Evolutionary conservation across 2,113 vertebrate genomes (phyloP).

Genomic region (Chrysochloris asiatica): DNA sequence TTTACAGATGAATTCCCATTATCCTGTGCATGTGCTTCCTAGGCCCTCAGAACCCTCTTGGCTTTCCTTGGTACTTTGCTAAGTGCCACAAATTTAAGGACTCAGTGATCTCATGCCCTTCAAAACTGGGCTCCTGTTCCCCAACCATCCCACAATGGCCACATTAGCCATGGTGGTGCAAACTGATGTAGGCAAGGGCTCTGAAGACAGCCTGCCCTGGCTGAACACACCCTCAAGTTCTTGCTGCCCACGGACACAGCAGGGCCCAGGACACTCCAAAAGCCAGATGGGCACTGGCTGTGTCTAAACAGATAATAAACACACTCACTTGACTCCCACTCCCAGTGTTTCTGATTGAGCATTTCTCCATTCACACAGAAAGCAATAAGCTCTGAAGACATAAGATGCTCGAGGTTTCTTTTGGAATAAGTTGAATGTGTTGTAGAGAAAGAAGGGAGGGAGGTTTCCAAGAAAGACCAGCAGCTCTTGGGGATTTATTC

Average conservation of each 20-base stretch:
- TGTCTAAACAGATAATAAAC: conserved; percentile 5
- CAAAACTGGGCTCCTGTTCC: background rate
- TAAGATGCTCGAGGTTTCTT: background rate
- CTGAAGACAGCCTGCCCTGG: conserved; percentile 66
- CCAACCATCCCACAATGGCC: background rate
- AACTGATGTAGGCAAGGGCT: conserved; percentile 50
- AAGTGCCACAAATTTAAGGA: conserved; percentile 62
- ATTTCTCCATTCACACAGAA: background rate
- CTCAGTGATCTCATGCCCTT: background rate
- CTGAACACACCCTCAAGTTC: background rate
- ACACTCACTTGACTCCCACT: background rate
- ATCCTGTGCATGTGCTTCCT: background rate
- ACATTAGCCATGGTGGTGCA: conserved; percentile 49
- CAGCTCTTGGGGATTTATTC: background rate
- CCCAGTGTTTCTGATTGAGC: background rate
- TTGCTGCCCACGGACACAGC: background rate
- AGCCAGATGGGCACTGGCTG: background rate
- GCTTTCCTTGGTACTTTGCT: conserved; percentile 36
- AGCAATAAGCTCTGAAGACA: background rate
- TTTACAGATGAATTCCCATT: background rate
- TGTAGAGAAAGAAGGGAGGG: background rate
- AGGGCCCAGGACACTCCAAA: background rate
- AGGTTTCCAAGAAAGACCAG: background rate
- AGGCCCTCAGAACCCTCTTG: conserved; percentile 20
- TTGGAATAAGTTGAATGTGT: background rate